Evolutionary conservation across 2,797 vertebrate genomes (phyloP), one percentile per base, ranked within the genome.

Genomic region (Octomys mimax): DNA sequence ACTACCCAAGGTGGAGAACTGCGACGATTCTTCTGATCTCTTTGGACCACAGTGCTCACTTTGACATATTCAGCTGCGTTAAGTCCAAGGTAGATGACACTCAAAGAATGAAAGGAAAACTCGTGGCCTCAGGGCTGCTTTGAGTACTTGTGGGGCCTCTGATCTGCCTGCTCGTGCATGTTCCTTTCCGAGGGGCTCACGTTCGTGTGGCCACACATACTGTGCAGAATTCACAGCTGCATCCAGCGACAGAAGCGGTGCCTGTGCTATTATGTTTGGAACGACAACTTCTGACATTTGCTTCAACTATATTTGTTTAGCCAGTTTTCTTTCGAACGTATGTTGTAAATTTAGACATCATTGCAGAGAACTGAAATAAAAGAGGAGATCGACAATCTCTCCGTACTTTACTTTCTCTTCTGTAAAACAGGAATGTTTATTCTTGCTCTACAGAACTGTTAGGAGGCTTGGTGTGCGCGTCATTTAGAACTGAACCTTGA

Each of bases 21-120:
- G 54, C 10, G 70, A 1, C 10, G 31, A 0, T 26, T 33, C 0
- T 75, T 36, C 26, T 54, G 11, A 16, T 21, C 54, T 4, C 0
- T 31, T 31, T 4, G 54, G 14, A 22, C 22, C 70, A 70, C 33
- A 11, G 22, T 0, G 9, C 4, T 33, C 39, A 62, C 21, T 7
- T 84, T 10, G 1, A 24, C 9, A 4, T 49, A 42, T 75, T 59
- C 39, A 68, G 31, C 57, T 86, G 28, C 14, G 4, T 78, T 19
- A 36, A 31, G 18, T 73, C 57, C 54, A 87, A 18, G 81, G 12
- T 57, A 1, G 1, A 13, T 19, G 36, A 71, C 21, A 31, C 28
- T 16, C 21, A 18, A 71, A 75, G 64, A 73, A 54, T 14, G 42
- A 71, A 39, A 31, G 31, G 3, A n/a, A n/a, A 54, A 66, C 18